Percentiles rank a stretch among this genome's conserved stretches.
Conservation (phyloP, 2,797 vertebrate genomes). For the Columba guinea region DNA sequence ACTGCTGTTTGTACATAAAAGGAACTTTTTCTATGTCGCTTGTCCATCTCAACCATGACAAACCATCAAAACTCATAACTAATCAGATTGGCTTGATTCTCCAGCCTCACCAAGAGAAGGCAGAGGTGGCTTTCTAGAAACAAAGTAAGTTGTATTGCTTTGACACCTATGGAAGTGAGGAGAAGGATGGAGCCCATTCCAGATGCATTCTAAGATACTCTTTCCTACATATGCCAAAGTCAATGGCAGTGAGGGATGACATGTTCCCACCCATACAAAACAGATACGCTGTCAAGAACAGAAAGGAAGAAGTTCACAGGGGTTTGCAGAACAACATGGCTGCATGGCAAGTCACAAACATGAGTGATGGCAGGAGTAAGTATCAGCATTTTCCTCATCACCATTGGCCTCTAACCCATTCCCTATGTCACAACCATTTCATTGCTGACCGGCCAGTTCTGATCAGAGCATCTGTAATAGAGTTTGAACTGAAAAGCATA, state of each 20-base stretch:
- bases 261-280: background rate
- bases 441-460: background rate
- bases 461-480: background rate
- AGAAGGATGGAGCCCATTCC: background rate
- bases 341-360: background rate
- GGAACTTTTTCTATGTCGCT: no score
- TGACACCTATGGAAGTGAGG: background rate
- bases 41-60: no score
- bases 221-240: background rate
- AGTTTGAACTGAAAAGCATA: background rate
- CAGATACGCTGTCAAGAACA: background rate
- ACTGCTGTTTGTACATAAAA: no score
- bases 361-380: background rate
- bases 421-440: background rate
- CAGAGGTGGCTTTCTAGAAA: background rate
- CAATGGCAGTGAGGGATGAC: background rate
- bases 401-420: background rate
- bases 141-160: background rate
- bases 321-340: fast-evolving
- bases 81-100: background rate
- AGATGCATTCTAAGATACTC: background rate
- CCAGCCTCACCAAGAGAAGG: background rate
- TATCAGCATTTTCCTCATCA: background rate
- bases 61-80: background rate
- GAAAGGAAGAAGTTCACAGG: background rate